Base-by-base conservation (phyloP, 2,113 vertebrate species). In the Gobius niger region DNA sequence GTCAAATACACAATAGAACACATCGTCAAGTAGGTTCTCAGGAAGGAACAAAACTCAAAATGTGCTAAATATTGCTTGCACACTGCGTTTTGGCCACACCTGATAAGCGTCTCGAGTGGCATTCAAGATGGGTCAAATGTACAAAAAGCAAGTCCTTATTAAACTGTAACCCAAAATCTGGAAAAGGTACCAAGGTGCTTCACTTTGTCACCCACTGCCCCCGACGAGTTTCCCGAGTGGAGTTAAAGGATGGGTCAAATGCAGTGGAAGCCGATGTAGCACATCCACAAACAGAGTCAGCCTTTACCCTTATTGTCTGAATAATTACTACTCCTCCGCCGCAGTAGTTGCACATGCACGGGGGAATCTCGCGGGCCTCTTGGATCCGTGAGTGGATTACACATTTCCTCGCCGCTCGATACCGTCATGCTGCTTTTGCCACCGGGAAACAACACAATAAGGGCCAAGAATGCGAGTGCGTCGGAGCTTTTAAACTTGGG, bases 311-410 rank as follows among this genome's bases (percentile, higher is more conserved):
- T 76, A 70, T 76, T 82, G 79, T 83, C 68, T 79, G 67, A 82
- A 82, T 88, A 82, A 86, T 85, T 75, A 68, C 70, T 75, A 6
- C 24, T 82, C 68, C 73, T 73, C 82, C 67, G 71, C 53, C 69
- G 73, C 53, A 44, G 51, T 77, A 24, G 24, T 24, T 3, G 24
- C 24, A 24, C 24, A 34, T 34, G n/a, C n/a, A 34, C 73, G 13
- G 77, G 67, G 66, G 60, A 61, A 68, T 56, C 54, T 68, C 46
- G 80, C 68, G 74, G 76, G 70, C 67, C 9, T 19, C 9, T 19
- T 75, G 41, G 65, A 41, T 74, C 74, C 65, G 63, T 72, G 79
- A 77, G 70, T 53, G 86, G 86, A 88, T 88, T 88, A 88, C 80
- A 75, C 64, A 67, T 72, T 69, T 54, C 50, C 66, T 72, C 76